phyloP scores from a whole-genome alignment of 2,113 vertebrate species.

The Haemorhous mexicanus region DNA sequence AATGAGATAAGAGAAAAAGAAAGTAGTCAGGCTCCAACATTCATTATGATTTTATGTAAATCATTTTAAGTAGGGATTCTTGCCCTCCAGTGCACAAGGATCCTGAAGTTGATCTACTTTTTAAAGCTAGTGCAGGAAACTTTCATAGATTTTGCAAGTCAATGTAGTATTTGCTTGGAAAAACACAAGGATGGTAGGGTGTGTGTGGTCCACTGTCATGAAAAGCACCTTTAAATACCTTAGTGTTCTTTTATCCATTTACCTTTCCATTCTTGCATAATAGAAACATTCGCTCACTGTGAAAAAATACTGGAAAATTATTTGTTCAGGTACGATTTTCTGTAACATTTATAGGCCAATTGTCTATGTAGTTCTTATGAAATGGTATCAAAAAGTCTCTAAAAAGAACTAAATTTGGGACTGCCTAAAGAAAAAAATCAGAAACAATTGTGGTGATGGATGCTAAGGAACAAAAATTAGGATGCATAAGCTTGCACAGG shows the following conservation, averaged over 20 bases:
- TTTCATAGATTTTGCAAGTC: not conserved
- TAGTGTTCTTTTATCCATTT: not conserved
- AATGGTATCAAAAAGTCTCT: not conserved
- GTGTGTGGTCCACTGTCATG: not conserved
- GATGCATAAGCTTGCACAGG: not conserved
- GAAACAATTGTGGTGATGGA: not conserved
- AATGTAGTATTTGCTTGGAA: not conserved
- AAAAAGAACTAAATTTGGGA: not conserved
- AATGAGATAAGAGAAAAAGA: slow-evolving; percentile 57
- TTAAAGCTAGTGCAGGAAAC: not conserved
- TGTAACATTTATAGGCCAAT: not conserved
- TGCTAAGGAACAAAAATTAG: not conserved
- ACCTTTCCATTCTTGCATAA: not conserved
- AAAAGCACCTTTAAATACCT: not conserved
- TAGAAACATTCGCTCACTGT: not conserved
- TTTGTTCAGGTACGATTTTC: not conserved
- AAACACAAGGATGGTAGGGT: not conserved
- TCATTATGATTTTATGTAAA: slow-evolving; percentile 61
- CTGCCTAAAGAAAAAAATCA: not conserved
- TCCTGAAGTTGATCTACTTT: not conserved
- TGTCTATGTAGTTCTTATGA: not conserved
- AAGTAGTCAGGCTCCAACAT: slow-evolving; percentile 42
- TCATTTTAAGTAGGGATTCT: slow-evolving; percentile 3
- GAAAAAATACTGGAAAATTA: not conserved
- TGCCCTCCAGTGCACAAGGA: not conserved